phyloP scores from a whole-genome alignment of 2,888 invertebrate species.

The Oasisia sp. region DNA sequence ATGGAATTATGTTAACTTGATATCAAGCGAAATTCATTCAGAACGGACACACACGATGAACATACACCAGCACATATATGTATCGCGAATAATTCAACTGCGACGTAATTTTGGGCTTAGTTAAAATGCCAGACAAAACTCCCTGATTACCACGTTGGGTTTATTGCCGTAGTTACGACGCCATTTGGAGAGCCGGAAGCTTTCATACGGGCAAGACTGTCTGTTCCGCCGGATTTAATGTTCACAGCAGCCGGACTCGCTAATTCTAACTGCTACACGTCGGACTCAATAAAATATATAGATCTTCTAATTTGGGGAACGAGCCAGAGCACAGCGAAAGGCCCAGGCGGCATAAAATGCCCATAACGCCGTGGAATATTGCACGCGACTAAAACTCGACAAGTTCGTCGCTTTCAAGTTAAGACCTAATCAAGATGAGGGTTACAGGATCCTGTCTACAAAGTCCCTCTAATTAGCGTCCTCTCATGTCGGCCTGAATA shows the following conservation, averaged over 20 bases:
- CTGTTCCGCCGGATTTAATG: slow-evolving; percentile 5
- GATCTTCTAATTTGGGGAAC: background rate
- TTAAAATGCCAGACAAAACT: background rate
- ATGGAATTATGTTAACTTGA: too few species aligned
- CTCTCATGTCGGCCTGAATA: background rate
- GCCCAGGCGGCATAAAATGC: background rate
- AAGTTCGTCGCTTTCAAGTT: background rate
- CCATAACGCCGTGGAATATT: background rate
- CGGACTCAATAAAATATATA: background rate
- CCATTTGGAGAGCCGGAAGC: background rate
- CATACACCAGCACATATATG: background rate
- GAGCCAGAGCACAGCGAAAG: background rate
- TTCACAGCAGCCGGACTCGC: slow-evolving; percentile 13
- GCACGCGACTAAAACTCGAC: slow-evolving; percentile 13
- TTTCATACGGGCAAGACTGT: background rate
- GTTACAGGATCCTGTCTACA: background rate
- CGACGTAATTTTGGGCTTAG: background rate
- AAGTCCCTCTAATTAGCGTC: background rate
- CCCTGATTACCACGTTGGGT: background rate
- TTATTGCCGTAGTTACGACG: background rate
- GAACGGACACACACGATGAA: background rate
- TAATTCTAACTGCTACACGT: slow-evolving; percentile 10
- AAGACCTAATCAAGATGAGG: slow-evolving; percentile 3
- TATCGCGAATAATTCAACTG: background rate
- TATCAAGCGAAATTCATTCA: too few species aligned